phyloP scores from a whole-genome alignment of 2,113 vertebrate species.

The Pelecanoides urinatrix region DNA sequence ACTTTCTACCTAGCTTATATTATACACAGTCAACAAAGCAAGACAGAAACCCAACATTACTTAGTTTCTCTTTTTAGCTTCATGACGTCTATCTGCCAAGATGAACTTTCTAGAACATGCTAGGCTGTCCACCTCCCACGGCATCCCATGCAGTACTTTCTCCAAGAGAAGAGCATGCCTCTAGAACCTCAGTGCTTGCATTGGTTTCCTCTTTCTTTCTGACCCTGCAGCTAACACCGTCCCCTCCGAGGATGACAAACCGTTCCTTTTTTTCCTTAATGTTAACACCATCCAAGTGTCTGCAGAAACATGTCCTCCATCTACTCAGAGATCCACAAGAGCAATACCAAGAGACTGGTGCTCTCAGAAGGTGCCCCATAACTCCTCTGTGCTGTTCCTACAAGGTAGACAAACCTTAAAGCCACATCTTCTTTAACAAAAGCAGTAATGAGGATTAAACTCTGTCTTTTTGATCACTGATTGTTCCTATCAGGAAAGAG shows the following conservation, averaged over 20 bases:
- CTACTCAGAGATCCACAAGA: background rate
- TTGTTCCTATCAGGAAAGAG: rapidly evolving
- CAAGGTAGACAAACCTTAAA: background rate
- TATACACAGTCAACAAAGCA: background rate
- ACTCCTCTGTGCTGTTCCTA: background rate
- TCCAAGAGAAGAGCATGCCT: background rate
- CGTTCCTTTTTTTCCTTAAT: background rate
- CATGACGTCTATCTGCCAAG: background rate
- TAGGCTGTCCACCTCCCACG: background rate
- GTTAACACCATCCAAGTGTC: background rate
- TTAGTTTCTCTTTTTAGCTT: slow-evolving; percentile 42
- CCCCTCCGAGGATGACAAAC: background rate
- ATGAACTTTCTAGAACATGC: slow-evolving; percentile 21
- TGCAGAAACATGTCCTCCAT: background rate
- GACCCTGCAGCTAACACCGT: background rate
- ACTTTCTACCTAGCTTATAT: background rate
- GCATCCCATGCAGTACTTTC: background rate
- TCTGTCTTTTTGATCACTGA: background rate
- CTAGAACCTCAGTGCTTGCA: background rate
- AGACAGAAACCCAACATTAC: background rate
- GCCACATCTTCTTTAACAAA: background rate
- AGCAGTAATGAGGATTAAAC: background rate
- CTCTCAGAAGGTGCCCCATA: background rate
- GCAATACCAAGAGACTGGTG: background rate
- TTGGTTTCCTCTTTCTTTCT: background rate